These are phyloP conservation scores for Osmoderma eremita DNA, from an alignment of 2,888 invertebrate genomes.

Conservation along the genomic window DNA sequence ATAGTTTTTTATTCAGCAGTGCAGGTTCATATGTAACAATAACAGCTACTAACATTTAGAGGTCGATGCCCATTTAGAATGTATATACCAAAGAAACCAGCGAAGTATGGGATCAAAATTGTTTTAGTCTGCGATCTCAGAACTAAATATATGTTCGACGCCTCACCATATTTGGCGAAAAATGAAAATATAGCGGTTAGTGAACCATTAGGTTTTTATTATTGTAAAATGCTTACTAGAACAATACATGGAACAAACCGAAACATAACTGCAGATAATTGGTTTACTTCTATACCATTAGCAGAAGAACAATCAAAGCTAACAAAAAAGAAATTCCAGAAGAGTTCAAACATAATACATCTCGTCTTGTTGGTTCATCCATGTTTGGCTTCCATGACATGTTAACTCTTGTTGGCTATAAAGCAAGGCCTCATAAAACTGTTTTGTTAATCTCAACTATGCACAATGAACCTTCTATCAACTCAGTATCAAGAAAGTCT, in stretches of 20 bases:
- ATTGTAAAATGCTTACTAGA: constrained; percentile 49
- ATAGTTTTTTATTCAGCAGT: too few relatives aligned
- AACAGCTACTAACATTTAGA: constrained; percentile 52
- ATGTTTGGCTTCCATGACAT: neutral
- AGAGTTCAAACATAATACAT: neutral
- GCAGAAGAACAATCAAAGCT: neutral
- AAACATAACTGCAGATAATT: neutral
- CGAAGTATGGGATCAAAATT: constrained; percentile 56
- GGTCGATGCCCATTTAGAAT: constrained; percentile 51
- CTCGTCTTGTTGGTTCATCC: neutral
- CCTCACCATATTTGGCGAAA: constrained; percentile 53
- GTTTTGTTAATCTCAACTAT: neutral
- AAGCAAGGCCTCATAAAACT: neutral
- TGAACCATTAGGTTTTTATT: constrained; percentile 50
- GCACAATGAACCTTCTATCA: constrained; percentile 2
- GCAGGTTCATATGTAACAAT: neutral
- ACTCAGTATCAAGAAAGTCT: neutral
- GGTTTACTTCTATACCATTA: neutral
- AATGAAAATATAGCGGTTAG: constrained; percentile 40
- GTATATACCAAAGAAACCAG: constrained; percentile 55
- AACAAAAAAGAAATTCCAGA: neutral
- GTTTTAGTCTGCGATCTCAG: constrained; percentile 53
- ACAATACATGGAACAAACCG: constrained; percentile 44
- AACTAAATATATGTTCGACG: constrained; percentile 54
- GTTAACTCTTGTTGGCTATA: neutral